Evolutionary conservation across 2,888 invertebrate genomes (phyloP).

Genomic region (Deilephila porcellus): DNA sequence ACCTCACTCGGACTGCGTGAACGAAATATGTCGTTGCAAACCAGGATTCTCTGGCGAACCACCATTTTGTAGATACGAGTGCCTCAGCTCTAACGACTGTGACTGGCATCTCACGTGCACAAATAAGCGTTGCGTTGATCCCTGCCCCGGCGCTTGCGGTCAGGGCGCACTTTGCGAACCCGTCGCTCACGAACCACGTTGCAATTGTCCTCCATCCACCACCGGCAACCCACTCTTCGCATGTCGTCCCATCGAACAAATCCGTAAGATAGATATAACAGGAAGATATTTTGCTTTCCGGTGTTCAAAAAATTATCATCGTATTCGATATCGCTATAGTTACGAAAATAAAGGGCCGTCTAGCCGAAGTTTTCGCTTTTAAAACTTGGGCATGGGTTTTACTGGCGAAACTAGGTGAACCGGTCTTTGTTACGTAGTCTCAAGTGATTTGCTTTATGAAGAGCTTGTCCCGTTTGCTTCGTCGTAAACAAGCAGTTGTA

Average conservation of each 20-base stretch:
- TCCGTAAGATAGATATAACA: slow-evolving; percentile 77
- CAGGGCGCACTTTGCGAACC: slow-evolving; percentile 89
- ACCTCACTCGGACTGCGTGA: slow-evolving; percentile 89
- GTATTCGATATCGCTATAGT: slow-evolving; percentile 20
- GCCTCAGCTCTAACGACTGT: slow-evolving; percentile 89
- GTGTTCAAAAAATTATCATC: slow-evolving; percentile 41
- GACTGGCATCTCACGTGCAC: slow-evolving; percentile 88
- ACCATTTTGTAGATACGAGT: slow-evolving; percentile 90
- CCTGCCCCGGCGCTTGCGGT: slow-evolving; percentile 91
- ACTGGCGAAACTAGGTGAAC: slow-evolving; percentile 72
- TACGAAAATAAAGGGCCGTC: slow-evolving; percentile 43
- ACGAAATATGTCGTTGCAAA: slow-evolving; percentile 88
- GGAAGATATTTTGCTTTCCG: slow-evolving; percentile 49
- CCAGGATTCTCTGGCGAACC: slow-evolving; percentile 89
- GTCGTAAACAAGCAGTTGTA: slow-evolving; percentile 14
- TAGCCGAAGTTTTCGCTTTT: slow-evolving; percentile 73
- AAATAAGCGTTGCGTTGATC: slow-evolving; percentile 89
- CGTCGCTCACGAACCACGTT: slow-evolving; percentile 88
- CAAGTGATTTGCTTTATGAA: slow-evolving; percentile 46
- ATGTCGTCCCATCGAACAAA: slow-evolving; percentile 84
- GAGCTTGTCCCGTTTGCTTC: slow-evolving; percentile 54
- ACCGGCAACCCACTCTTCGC: slow-evolving; percentile 90
- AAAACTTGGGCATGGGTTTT: slow-evolving; percentile 85
- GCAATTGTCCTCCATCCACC: slow-evolving; percentile 87
- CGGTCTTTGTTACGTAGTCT: slow-evolving; percentile 30